Evolutionary conservation across 2,113 vertebrate species (phyloP).

Genomic region (Pterocles gutturalis): DNA sequence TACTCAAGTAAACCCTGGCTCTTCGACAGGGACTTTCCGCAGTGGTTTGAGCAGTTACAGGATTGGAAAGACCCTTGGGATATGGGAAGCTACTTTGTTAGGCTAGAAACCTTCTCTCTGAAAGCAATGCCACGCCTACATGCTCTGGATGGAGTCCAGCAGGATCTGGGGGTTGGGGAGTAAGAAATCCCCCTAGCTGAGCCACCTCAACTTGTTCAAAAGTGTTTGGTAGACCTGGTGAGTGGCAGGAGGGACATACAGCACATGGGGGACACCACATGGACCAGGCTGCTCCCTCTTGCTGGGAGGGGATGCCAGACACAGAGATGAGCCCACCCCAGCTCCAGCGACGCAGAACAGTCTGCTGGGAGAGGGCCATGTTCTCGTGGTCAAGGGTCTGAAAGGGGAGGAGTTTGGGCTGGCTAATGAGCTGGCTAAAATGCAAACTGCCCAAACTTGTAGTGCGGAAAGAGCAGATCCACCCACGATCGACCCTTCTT

Average conservation of each 20-base stretch:
- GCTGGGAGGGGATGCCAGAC: not conserved
- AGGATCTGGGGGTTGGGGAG: fast-evolving
- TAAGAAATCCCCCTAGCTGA: not conserved
- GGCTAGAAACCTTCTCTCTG: not conserved
- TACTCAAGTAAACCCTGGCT: slow-evolving; percentile 14
- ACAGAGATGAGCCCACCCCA: not conserved
- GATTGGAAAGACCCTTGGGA: slow-evolving; percentile 54
- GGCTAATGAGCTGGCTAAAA: not conserved
- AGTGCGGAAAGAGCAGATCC: not conserved
- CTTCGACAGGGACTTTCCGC: slow-evolving; percentile 56
- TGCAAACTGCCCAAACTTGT: not conserved
- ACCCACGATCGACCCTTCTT: fast-evolving
- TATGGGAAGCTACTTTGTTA: not conserved
- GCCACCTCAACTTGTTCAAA: not conserved
- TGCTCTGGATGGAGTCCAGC: not conserved
- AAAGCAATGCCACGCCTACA: not conserved
- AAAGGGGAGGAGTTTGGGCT: not conserved
- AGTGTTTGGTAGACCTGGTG: not conserved
- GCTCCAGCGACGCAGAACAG: not conserved
- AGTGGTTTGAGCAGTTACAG: slow-evolving; percentile 19
- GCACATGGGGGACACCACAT: not conserved
- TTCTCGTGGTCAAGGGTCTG: not conserved
- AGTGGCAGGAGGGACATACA: not conserved
- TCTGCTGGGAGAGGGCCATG: not conserved
- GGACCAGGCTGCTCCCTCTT: not conserved